Base-by-base conservation (phyloP, 2,888 invertebrate species). In the Drosophila quasianomalipes region DNA sequence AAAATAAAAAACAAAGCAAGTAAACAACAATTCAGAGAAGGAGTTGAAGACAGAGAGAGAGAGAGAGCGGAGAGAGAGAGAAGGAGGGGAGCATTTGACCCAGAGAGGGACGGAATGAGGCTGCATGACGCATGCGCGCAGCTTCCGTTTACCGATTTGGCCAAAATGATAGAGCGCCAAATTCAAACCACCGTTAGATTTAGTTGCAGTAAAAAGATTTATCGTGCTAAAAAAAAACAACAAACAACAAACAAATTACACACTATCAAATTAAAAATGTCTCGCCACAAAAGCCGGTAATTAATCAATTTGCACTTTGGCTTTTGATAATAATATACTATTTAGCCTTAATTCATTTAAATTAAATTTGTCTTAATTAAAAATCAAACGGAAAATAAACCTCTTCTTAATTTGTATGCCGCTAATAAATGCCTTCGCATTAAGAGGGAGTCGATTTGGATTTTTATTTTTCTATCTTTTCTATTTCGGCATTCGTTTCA, bases 121-220 rank as follows among this genome's bases (percentile, higher is more conserved):
- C 41, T 65, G 74, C 67, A 74, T 80, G 73, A 83, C 81, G 84
- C 89, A 84, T 86, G 89, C 77, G 87, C 80, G 75, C 79, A 74
- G 90, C 89, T 86, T 86, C 91, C 86, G 91, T 90, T 86, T 76
- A 65, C 74, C 28, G 72, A 81, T 79, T 80, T 76, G 71, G 75
- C 85, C 67, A 81, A 82, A 67, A 59, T 22, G 52, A 81, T 85
- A 69, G 75, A 37, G 55, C 51, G 76, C 73, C 83, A 81, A 88
- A 85, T 80, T 66, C 69, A 70, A 84, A 37, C n/a, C 5, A 41
- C 84, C 88, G 84, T 85, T 85, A 88, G 71, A 76, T 62, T 59
- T 55, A 37, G 53, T 66, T 49, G 47, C 55, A 33, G 60, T 47
- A 19, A 37, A 28, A 44, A 73, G 89, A 88, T 85, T 85, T 79